Percentiles rank a stretch among this genome's conserved stretches.
These are phyloP conservation scores for Polypterus senegalus DNA, from an alignment of 2,113 vertebrate genomes.

Conservation along the genomic window DNA sequence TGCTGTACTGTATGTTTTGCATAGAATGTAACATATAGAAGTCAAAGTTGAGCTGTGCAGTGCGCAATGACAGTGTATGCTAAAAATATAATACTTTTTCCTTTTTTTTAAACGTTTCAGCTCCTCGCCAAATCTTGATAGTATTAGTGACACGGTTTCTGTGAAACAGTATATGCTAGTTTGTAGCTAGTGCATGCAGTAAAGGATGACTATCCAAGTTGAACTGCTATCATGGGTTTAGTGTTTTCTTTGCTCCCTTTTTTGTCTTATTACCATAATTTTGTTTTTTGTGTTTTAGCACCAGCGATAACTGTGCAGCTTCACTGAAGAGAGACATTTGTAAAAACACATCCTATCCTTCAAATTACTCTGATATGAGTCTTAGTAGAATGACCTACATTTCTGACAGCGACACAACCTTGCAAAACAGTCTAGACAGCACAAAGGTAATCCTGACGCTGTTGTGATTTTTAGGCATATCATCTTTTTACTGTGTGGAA, in stretches of 20 bases:
- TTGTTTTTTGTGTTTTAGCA: slow-evolving; percentile 32
- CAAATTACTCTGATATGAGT: slow-evolving; percentile 48
- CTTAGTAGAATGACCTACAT: slow-evolving; percentile 75
- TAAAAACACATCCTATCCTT: slow-evolving; percentile 38
- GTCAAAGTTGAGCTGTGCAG: too few species aligned
- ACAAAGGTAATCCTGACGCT: slow-evolving; percentile 7
- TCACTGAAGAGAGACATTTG: slow-evolving; percentile 28
- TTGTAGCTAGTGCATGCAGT: too few species aligned
- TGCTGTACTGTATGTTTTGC: too few species aligned
- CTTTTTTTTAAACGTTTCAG: too few species aligned
- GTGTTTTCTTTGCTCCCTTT: neutral
- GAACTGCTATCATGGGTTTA: too few species aligned
- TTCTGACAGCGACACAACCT: slow-evolving; percentile 54
- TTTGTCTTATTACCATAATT: neutral
- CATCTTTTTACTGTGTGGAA: neutral
- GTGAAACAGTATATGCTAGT: too few species aligned
- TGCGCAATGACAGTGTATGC: too few species aligned
- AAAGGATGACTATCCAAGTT: too few species aligned
- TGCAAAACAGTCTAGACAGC: slow-evolving; percentile 24
- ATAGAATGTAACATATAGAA: too few species aligned
- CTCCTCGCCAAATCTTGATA: too few species aligned
- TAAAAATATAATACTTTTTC: too few species aligned
- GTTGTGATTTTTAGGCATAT: neutral
- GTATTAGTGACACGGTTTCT: too few species aligned
- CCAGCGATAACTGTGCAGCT: slow-evolving; percentile 23